phyloP scores from a whole-genome alignment of 1,140 invertebrate species.

The Vanessa atalanta region DNA sequence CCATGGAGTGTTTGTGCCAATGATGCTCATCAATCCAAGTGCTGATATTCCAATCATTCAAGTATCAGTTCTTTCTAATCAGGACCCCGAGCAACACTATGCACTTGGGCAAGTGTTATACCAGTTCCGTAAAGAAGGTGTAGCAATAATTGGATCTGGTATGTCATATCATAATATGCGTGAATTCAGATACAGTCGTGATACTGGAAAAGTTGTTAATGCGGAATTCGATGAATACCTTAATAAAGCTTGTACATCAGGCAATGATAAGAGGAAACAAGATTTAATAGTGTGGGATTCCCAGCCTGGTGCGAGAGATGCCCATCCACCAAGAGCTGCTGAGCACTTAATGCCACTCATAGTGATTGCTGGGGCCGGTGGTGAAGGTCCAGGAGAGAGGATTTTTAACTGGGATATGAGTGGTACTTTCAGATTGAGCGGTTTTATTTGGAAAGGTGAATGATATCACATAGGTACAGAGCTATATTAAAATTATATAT shows the following conservation, averaged over 20 bases:
- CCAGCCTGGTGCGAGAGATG: slow-evolving; percentile 60
- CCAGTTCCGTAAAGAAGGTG: slow-evolving; percentile 67
- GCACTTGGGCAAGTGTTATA: slow-evolving; percentile 62
- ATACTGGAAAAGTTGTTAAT: slow-evolving; percentile 55
- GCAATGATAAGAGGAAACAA: slow-evolving; percentile 52
- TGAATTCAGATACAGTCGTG: slow-evolving; percentile 57
- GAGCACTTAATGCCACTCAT: slow-evolving; percentile 76
- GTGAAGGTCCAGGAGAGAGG: slow-evolving; percentile 55
- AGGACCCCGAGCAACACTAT: slow-evolving; percentile 68
- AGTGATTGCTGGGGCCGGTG: slow-evolving; percentile 70
- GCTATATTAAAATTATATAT: not conserved
- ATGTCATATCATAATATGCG: slow-evolving; percentile 78
- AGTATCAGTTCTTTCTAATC: slow-evolving; percentile 63
- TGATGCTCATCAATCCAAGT: slow-evolving; percentile 70
- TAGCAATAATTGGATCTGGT: slow-evolving; percentile 70
- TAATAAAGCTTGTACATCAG: slow-evolving; percentile 58
- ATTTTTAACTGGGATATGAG: slow-evolving; percentile 73
- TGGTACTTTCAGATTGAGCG: slow-evolving; percentile 64
- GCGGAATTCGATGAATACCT: slow-evolving; percentile 69
- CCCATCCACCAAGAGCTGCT: slow-evolving; percentile 64
- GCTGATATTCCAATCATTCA: slow-evolving; percentile 72
- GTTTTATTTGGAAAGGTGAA: slow-evolving; percentile 68
- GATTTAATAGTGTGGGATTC: slow-evolving; percentile 58
- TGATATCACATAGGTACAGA: slow-evolving; percentile 22
- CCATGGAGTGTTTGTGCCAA: slow-evolving; percentile 75